Evolutionary conservation across 2,797 vertebrate species (phyloP), one percentile per base, ranked within the genome.

Genomic region (Distichodus sexfasciatus): DNA sequence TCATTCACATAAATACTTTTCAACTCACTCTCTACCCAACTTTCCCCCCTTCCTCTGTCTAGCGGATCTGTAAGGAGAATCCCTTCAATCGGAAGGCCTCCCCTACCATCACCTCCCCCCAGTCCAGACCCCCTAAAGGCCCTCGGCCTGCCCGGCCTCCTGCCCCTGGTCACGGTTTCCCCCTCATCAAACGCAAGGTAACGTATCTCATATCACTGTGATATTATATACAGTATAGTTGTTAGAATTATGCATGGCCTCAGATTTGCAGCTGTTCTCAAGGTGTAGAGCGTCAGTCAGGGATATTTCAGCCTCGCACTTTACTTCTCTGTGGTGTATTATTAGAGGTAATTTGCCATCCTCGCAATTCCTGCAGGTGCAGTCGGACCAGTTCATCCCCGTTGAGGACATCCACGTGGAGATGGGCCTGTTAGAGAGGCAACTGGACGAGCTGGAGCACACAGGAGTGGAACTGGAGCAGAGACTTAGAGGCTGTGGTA

Each of bases 161-260:
- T 1, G 97, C 97, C 6, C 97, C 97, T 0, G 96, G 97, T 53
- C 94, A 99, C 0, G 97, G 97, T 75, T 99, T 98, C 77, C 97
- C 97, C 0, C 93, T 99, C 28, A 99, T 99, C 83, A 99, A 98
- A 83, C 95, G 97, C 85, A 99, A 97, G 94, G 97, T 98, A 50
- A 14, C 23, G 1, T 31, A 28, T 6, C 12, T n/a, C n/a, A n/a
- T 46, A 23, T 9, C 11, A 17, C 17, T 44, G 17, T 19, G 17
- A 19, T 17, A 44, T 0, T 17, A 9, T n/a, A n/a, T n/a, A n/a
- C n/a, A n/a, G n/a, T n/a, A n/a, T n/a, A n/a, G n/a, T n/a, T n/a
- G n/a, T n/a, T n/a, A n/a, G n/a, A n/a, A n/a, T n/a, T n/a, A n/a
- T n/a, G n/a, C n/a, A n/a, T n/a, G n/a, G n/a, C n/a, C n/a, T n/a